These are phyloP conservation scores for Drosophila austrosaltans DNA, from an alignment of 2,888 invertebrate genomes.

Conservation along the genomic window DNA sequence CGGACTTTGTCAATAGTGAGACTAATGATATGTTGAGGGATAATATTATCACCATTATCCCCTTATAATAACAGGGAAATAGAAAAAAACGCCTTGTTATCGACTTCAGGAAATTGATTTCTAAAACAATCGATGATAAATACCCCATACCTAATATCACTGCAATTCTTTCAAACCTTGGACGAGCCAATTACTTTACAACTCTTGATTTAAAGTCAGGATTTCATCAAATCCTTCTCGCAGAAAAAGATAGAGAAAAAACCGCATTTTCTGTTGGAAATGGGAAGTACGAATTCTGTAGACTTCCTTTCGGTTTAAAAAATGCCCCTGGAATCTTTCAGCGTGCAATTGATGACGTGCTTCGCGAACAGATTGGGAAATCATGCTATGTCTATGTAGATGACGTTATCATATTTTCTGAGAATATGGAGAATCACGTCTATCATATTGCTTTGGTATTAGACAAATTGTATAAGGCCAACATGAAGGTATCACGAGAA, in stretches of 20 bases:
- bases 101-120: constrained; percentile 14
- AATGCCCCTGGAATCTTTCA: neutral
- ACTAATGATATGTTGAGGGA: neutral
- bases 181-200: no score
- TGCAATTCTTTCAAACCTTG: no score
- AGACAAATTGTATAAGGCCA: no score
- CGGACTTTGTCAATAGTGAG: neutral
- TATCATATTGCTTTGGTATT: neutral
- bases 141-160: no score
- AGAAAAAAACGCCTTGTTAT: constrained; percentile 16
- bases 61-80: constrained; percentile 5
- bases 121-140: neutral
- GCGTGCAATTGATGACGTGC: neutral
- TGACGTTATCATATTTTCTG: neutral
- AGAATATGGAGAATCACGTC: neutral
- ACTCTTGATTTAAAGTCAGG: no score
- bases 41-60: constrained; percentile 12
- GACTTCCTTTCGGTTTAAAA: constrained; percentile 1
- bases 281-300: neutral
- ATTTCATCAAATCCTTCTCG: no score
- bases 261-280: no score
- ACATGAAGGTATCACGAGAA: neutral
- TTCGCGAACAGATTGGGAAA: neutral
- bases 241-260: no score
- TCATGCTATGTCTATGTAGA: neutral